Evolutionary conservation across 1,140 invertebrate genomes (phyloP).

Genomic region (Brachionus manjavacas): DNA sequence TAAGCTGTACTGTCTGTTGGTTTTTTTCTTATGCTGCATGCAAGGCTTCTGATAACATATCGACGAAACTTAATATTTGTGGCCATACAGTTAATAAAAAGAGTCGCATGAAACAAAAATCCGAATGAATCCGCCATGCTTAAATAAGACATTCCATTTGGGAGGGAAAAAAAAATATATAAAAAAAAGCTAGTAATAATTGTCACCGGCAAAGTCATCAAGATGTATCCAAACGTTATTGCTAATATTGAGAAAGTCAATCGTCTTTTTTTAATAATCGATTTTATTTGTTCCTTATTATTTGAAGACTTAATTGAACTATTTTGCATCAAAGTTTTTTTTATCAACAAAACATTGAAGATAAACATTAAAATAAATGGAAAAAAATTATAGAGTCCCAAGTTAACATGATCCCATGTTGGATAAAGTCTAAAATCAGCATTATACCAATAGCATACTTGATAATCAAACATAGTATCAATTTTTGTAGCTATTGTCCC

Average conservation of each 20-base stretch:
- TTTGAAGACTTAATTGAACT: not conserved
- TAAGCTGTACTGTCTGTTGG: no score
- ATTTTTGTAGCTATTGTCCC: not conserved
- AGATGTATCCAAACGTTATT: constrained; percentile 11
- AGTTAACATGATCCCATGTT: not conserved
- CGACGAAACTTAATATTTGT: not conserved
- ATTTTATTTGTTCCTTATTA: not conserved
- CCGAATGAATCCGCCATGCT: not conserved
- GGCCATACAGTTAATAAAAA: not conserved
- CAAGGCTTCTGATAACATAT: no score
- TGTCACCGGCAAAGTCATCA: constrained; percentile 3
- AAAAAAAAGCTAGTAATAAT: not conserved
- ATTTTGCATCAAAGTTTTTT: not conserved
- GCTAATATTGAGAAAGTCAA: not conserved
- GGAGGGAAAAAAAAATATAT: not conserved
- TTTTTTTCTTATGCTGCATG: no score
- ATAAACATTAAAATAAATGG: not conserved
- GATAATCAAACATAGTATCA: not conserved
- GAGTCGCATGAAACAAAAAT: not conserved
- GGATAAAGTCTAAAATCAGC: not conserved
- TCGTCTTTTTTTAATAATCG: not conserved
- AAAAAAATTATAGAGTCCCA: not conserved
- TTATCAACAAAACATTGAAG: not conserved
- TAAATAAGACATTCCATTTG: not conserved
- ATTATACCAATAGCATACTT: not conserved